Evolutionary conservation across 1,140 invertebrate genomes (phyloP).

Genomic region (Ceratina calcarata): DNA sequence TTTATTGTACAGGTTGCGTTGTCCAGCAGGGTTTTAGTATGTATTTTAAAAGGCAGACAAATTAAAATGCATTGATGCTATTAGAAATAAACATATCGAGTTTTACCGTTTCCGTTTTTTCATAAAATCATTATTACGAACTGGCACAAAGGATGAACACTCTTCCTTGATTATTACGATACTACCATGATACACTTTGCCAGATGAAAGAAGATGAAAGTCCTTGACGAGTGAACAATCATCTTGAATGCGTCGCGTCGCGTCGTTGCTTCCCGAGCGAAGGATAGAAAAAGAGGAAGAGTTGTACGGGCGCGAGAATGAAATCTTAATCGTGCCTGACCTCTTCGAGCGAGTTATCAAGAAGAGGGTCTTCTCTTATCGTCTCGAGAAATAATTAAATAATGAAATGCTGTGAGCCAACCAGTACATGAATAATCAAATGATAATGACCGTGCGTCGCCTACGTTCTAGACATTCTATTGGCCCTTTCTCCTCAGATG

Average conservation of each 20-base stretch:
- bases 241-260: constrained; percentile 32
- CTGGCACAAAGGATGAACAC: constrained; percentile 48
- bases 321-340: constrained; percentile 70
- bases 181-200: constrained; percentile 28
- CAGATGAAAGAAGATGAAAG: constrained; percentile 28
- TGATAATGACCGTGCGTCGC: constrained; percentile 58
- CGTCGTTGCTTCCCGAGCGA: constrained; percentile 17
- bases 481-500: constrained; percentile 7
- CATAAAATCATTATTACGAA: not conserved
- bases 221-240: constrained; percentile 50
- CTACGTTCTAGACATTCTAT: constrained; percentile 31
- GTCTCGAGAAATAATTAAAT: constrained; percentile 72
- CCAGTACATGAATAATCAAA: constrained; percentile 69
- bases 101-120: not conserved
- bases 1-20: no score
- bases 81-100: no score
- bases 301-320: constrained; percentile 56
- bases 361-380: constrained; percentile 64
- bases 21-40: no score
- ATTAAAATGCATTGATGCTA: no score
- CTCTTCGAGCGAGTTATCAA: constrained; percentile 63
- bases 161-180: constrained; percentile 56
- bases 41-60: no score
- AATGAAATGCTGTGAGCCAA: constrained; percentile 67
- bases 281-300: constrained; percentile 41